Evolutionary conservation across 2,113 vertebrate genomes (phyloP).

Genomic region (Echinops telfairi): DNA sequence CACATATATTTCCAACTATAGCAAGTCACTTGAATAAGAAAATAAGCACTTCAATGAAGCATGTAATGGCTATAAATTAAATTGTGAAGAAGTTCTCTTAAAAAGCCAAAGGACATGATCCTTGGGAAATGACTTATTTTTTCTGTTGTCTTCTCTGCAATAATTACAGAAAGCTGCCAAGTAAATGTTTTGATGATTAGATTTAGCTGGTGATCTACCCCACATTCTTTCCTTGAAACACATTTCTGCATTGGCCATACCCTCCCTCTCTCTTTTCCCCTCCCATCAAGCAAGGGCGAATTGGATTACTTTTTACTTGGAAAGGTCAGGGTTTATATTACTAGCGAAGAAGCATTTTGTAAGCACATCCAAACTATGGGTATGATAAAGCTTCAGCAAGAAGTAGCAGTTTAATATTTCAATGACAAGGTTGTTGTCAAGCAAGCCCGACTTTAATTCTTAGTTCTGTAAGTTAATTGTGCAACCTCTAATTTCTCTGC

Average conservation of each 20-base stretch:
- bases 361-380: neutral
- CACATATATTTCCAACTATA: constrained; percentile 28
- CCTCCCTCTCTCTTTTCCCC: neutral
- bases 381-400: constrained; percentile 45
- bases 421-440: neutral
- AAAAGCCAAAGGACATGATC: neutral
- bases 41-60: neutral
- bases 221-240: constrained; percentile 40
- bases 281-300: neutral
- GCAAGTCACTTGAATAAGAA: constrained; percentile 47
- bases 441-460: constrained; percentile 7
- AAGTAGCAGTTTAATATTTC: constrained; percentile 2
- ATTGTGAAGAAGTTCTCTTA: constrained; percentile 57
- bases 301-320: neutral
- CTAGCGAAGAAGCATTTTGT: neutral
- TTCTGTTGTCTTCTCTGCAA: constrained; percentile 31
- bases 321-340: constrained; percentile 49
- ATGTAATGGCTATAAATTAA: constrained; percentile 52
- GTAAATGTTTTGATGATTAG: constrained; percentile 71
- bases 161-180: constrained; percentile 34
- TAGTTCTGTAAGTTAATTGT: neutral
- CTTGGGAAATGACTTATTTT: constrained; percentile 42
- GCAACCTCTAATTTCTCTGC: neutral
- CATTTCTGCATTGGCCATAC: constrained; percentile 17
- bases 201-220: constrained; percentile 25